These are phyloP conservation scores for Vireo altiloquus DNA, from an alignment of 2,113 vertebrate genomes.

Conservation along the genomic window DNA sequence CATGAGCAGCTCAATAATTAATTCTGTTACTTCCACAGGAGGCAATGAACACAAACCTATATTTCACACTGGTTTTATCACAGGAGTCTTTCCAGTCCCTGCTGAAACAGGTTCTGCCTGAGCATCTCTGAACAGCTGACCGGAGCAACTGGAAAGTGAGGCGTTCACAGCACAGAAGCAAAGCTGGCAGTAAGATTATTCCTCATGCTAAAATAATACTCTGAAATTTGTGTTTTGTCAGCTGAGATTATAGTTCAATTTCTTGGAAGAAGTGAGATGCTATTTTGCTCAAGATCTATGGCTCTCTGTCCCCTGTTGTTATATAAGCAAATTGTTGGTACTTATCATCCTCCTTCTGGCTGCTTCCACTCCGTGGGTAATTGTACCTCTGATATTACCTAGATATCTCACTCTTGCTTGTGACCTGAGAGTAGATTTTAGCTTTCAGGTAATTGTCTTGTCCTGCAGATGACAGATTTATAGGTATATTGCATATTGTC, in stretches of 20 bases:
- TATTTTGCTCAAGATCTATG: neutral
- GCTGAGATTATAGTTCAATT: constrained; percentile 1
- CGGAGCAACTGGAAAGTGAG: rapidly evolving
- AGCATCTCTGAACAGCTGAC: neutral
- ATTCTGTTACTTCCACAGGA: neutral
- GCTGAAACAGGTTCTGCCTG: neutral
- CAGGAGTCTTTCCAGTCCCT: neutral
- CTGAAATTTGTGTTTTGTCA: neutral
- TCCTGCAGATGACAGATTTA: neutral
- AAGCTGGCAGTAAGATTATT: neutral
- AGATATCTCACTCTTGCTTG: neutral
- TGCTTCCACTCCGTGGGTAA: neutral
- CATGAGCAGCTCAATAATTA: constrained; percentile 33
- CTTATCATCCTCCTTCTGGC: neutral
- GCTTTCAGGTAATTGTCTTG: neutral
- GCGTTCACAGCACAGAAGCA: neutral
- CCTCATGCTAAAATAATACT: neutral
- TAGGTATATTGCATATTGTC: neutral
- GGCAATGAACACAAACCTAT: neutral
- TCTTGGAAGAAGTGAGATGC: neutral
- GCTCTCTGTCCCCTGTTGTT: neutral
- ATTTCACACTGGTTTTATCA: neutral
- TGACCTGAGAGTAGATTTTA: neutral
- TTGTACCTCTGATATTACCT: neutral
- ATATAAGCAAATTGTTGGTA: neutral